phyloP scores from a whole-genome alignment of 2,888 invertebrate species.

The Teinopalpus imperialis region DNA sequence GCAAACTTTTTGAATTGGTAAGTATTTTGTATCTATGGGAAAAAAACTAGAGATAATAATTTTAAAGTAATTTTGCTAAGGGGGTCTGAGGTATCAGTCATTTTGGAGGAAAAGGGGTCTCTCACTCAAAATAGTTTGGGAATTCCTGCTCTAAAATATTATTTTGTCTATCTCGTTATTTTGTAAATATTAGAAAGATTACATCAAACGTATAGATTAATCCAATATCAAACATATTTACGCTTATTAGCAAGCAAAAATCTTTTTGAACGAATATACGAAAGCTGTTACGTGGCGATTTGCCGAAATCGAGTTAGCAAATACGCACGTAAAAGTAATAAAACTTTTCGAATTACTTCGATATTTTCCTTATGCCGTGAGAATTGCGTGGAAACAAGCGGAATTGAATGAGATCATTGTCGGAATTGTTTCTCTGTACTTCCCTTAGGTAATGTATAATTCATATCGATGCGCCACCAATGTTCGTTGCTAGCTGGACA shows the following conservation, averaged over 20 bases:
- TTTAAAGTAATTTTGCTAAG: too few species aligned
- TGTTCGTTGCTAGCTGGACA: constrained; percentile 54
- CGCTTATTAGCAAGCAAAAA: constrained; percentile 1
- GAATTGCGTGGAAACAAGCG: constrained; percentile 34
- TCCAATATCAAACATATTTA: not conserved
- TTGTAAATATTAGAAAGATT: too few species aligned
- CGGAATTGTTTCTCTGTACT: constrained; percentile 44
- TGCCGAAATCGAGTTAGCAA: constrained; percentile 14
- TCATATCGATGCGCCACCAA: constrained; percentile 54
- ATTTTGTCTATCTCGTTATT: too few species aligned
- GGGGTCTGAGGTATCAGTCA: too few species aligned
- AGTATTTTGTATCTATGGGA: too few species aligned
- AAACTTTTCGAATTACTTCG: constrained; percentile 27
- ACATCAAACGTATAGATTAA: too few species aligned
- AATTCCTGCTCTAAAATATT: too few species aligned
- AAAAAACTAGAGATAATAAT: too few species aligned
- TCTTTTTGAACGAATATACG: constrained; percentile 1
- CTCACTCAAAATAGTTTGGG: too few species aligned
- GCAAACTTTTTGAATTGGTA: too few species aligned
- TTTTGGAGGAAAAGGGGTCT: too few species aligned
- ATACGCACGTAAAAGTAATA: constrained; percentile 26
- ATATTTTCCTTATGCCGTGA: constrained; percentile 30
- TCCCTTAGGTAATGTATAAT: constrained; percentile 63
- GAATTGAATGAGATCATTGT: constrained; percentile 41
- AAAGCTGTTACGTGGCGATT: constrained; percentile 17